Evolutionary conservation across 2,797 vertebrate genomes (phyloP).

Genomic region (Argyrosomus regius): DNA sequence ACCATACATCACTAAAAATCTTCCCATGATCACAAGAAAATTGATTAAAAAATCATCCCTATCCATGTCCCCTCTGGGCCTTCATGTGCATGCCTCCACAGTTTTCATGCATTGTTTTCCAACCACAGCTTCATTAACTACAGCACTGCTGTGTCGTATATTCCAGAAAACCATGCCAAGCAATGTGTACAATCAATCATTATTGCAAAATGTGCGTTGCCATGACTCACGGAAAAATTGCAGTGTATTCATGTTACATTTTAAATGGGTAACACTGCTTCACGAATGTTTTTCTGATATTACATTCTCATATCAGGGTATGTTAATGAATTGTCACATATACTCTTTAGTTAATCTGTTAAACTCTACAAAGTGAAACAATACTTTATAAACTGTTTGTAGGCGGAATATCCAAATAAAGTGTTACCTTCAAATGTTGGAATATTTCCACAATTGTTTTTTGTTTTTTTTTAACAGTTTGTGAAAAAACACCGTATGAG

Average conservation of each 20-base stretch:
- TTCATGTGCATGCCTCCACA: background rate
- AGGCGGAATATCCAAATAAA: too few species aligned
- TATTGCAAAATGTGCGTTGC: background rate
- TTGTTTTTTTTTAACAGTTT: background rate
- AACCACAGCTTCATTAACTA: constrained; percentile 30
- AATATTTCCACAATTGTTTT: background rate
- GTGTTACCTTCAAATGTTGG: background rate
- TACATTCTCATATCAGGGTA: too few species aligned
- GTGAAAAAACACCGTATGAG: background rate
- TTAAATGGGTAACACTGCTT: background rate
- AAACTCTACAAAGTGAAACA: too few species aligned
- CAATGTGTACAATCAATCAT: constrained; percentile 21
- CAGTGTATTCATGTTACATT: background rate
- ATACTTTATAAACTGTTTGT: too few species aligned
- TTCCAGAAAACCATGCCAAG: constrained; percentile 27
- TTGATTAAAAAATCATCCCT: background rate
- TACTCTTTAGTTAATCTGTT: too few species aligned
- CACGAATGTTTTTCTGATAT: background rate
- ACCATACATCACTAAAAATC: background rate
- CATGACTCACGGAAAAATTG: background rate
- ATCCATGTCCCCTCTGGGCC: constrained; percentile 3
- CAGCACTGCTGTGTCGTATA: background rate
- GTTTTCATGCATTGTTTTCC: constrained; percentile 40
- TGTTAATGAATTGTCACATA: too few species aligned
- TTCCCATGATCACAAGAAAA: constrained; percentile 19